phyloP scores from a whole-genome alignment of 1,140 invertebrate species.

The Octopus bimaculoides region DNA sequence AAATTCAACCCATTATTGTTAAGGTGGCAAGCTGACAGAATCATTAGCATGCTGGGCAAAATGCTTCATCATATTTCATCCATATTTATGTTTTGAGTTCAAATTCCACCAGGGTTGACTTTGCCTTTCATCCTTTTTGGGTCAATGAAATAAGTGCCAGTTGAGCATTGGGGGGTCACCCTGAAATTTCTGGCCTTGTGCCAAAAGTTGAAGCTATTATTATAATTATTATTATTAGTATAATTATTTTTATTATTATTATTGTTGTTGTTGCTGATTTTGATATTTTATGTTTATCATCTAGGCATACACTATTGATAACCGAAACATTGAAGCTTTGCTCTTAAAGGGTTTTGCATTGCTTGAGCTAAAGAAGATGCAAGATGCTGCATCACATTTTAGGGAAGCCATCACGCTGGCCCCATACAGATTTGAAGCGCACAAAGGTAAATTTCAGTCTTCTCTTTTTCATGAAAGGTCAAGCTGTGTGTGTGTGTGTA shows the following conservation, averaged over 20 bases:
- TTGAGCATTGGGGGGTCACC: no score
- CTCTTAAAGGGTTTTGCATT: conserved; percentile 71
- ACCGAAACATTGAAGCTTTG: conserved; percentile 66
- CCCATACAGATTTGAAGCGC: conserved; percentile 66
- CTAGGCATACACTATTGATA: conserved; percentile 58
- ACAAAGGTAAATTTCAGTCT: conserved; percentile 58
- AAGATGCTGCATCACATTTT: conserved; percentile 71
- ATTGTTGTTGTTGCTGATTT: background rate
- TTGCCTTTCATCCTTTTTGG: no score
- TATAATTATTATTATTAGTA: background rate
- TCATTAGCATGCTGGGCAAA: no score
- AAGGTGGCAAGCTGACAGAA: no score
- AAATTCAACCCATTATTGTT: no score
- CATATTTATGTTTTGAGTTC: no score
- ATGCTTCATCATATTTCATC: no score
- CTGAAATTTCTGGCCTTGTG: no score
- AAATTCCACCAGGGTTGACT: no score
- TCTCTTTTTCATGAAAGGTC: background rate
- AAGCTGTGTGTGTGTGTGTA: background rate
- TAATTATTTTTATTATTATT: background rate
- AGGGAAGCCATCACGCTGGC: conserved; percentile 69
- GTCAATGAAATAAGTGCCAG: no score
- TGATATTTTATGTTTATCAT: conserved; percentile 17
- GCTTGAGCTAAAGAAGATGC: conserved; percentile 70
- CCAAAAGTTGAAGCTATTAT: no score